Conservation (phyloP, 2,113 vertebrate species). For the Nymphicus hollandicus region DNA sequence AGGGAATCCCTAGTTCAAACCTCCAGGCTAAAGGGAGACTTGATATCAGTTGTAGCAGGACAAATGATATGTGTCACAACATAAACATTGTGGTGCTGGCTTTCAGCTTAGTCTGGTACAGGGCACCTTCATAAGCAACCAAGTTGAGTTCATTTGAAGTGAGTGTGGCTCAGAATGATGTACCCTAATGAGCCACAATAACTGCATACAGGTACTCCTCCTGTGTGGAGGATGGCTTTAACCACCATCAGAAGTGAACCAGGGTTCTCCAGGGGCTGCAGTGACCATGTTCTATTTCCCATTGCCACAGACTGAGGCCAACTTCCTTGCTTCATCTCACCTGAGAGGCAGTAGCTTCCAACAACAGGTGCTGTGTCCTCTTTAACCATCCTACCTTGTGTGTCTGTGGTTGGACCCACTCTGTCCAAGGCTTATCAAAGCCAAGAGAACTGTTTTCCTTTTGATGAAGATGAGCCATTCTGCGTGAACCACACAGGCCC, state of each 20-base stretch:
- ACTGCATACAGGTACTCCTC: rapidly evolving
- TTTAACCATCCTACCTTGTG: background rate
- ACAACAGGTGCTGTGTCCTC: rapidly evolving
- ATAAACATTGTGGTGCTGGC: background rate
- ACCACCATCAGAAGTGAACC: background rate
- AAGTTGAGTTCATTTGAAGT: background rate
- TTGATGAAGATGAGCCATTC: background rate
- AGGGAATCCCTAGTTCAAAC: background rate
- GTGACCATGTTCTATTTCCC: background rate
- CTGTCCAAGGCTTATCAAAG: background rate
- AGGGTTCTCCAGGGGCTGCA: background rate
- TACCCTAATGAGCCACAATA: background rate
- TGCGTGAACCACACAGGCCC: background rate
- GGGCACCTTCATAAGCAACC: background rate
- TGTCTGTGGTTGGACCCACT: background rate
- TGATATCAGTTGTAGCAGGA: background rate
- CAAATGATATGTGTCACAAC: background rate
- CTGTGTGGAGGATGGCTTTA: background rate
- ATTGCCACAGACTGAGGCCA: background rate
- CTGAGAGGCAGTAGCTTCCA: background rate
- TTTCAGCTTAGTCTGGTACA: background rate
- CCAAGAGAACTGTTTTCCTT: background rate
- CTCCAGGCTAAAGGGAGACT: background rate
- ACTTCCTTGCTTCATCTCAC: background rate
- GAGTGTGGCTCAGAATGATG: background rate